phyloP scores from a whole-genome alignment of 2,888 invertebrate genomes.

The Neocrepidodera transversa region DNA sequence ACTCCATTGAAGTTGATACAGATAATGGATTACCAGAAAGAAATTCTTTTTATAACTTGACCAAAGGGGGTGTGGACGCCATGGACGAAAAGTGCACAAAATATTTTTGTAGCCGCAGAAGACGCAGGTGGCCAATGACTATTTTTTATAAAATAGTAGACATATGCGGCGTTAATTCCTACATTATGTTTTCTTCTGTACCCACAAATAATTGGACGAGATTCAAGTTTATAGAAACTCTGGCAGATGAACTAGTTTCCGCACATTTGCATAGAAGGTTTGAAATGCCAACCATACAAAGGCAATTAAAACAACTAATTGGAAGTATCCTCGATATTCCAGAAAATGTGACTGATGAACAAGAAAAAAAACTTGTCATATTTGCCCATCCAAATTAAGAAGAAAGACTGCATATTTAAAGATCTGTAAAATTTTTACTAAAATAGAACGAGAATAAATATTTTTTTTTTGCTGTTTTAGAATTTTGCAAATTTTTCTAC shows the following conservation, averaged over 20 bases:
- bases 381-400: not conserved
- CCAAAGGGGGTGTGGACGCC: too few relatives aligned
- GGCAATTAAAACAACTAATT: constrained; percentile 5
- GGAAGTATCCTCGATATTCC: too few relatives aligned
- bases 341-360: not conserved
- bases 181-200: constrained; percentile 2
- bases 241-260: constrained; percentile 9
- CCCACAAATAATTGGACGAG: not conserved
- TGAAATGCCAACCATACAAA: constrained; percentile 12
- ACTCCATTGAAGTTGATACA: not conserved
- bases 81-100: constrained; percentile 3
- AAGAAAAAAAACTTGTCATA: not conserved
- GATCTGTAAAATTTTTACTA: not conserved
- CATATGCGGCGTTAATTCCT: not conserved
- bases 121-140: constrained; percentile 1
- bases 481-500: not conserved
- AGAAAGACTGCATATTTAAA: not conserved
- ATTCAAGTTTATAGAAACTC: constrained; percentile 2
- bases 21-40: constrained; percentile 2
- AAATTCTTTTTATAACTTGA: constrained; percentile 1
- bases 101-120: constrained; percentile 5
- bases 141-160: constrained; percentile 10
- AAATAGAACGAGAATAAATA: not conserved
- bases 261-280: constrained; percentile 1
- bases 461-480: not conserved